Percentiles rank a stretch among this genome's conserved stretches.
These are phyloP conservation scores for Camptogramma bilineatum DNA, from an alignment of 2,888 invertebrate genomes.

Conservation along the genomic window DNA sequence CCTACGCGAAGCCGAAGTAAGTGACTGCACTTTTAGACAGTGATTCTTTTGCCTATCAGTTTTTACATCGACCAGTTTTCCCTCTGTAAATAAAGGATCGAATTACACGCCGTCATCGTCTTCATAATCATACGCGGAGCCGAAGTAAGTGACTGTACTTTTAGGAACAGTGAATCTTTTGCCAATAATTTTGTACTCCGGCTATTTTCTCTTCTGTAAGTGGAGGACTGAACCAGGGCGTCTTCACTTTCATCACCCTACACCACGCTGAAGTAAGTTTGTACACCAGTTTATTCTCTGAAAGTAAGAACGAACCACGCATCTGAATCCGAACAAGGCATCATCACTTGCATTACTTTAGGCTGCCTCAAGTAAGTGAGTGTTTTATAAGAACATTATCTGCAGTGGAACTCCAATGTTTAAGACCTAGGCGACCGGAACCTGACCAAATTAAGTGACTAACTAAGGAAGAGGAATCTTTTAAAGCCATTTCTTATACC, in stretches of 20 bases:
- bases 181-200: neutral
- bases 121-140: slow-evolving; percentile 79
- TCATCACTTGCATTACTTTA: too few species aligned
- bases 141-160: slow-evolving; percentile 72
- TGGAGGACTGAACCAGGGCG: slow-evolving; percentile 13
- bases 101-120: slow-evolving; percentile 57
- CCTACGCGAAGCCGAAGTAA: slow-evolving; percentile 84
- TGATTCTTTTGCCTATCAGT: neutral
- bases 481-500: too few species aligned
- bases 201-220: neutral
- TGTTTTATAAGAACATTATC: neutral
- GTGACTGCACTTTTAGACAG: slow-evolving; percentile 45
- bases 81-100: neutral
- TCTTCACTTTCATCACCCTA: slow-evolving; percentile 77
- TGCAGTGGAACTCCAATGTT: neutral
- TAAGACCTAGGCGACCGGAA: too few species aligned
- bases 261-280: slow-evolving; percentile 82
- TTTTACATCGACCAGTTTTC: neutral
- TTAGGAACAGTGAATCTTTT: neutral
- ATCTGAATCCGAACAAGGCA: too few species aligned
- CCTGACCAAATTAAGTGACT: too few species aligned
- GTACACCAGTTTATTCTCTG: too few species aligned
- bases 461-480: too few species aligned
- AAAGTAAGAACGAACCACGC: too few species aligned
- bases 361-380: neutral